Percentiles rank a stretch among this genome's conserved stretches.
Evolutionary conservation across 2,113 vertebrate genomes (phyloP).

Genomic region (Syngnathoides biaculeatus): DNA sequence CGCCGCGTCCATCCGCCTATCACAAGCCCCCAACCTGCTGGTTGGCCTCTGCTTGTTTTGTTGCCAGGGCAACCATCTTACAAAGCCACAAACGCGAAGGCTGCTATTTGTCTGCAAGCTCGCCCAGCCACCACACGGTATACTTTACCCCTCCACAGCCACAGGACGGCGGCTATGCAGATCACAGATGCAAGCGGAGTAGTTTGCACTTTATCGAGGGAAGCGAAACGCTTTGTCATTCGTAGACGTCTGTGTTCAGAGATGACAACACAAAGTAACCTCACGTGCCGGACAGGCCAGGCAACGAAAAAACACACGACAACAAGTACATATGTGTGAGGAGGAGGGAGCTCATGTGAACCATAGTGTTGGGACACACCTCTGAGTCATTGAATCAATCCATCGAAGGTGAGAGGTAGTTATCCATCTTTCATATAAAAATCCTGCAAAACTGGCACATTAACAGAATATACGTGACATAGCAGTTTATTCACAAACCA

Average conservation of each 20-base stretch:
- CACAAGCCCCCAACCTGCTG: conserved; percentile 28
- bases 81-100: conserved; percentile 4
- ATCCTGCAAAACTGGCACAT: background rate
- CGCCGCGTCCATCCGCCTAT: background rate
- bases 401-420: too few species aligned
- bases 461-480: too few species aligned
- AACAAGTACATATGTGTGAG: background rate
- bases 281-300: background rate
- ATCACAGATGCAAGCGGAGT: background rate
- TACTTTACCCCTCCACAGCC: background rate
- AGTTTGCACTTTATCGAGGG: background rate
- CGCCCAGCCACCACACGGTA: background rate
- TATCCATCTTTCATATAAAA: background rate
- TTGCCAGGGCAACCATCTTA: conserved; percentile 58
- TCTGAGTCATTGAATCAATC: background rate
- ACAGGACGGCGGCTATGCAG: background rate
- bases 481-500: too few species aligned
- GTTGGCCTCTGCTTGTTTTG: conserved; percentile 53
- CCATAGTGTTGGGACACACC: background rate
- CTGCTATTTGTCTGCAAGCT: background rate
- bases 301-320: conserved; percentile 31
- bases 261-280: conserved; percentile 36
- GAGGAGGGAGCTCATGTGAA: background rate
- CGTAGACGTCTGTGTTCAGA: background rate
- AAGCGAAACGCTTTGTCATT: background rate